These are phyloP conservation scores for Spatula versicolor DNA, from an alignment of 2,797 vertebrate species.

Conservation along the genomic window DNA sequence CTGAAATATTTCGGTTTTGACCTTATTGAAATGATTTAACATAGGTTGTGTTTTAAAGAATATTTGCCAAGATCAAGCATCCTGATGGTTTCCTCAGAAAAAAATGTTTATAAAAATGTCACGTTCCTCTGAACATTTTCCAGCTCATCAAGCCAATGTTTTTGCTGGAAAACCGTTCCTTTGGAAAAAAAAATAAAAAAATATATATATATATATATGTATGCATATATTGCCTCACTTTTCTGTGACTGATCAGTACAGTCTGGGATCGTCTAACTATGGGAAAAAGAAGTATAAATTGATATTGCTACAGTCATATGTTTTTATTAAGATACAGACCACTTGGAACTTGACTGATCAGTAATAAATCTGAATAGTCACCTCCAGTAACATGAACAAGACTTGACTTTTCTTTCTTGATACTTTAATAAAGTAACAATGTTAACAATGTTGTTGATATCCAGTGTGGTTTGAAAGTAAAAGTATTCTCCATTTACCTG, in stretches of 20 bases:
- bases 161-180: not conserved
- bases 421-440: not conserved
- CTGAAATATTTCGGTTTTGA: not conserved
- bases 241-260: not conserved
- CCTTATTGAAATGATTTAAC: not conserved
- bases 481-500: not conserved
- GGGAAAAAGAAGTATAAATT: not conserved
- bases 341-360: not conserved
- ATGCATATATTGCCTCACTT: not conserved
- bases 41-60: not conserved
- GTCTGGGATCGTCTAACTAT: not conserved
- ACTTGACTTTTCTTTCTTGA: not conserved
- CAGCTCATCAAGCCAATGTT: not conserved
- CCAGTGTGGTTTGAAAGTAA: not conserved
- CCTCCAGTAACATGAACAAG: not conserved
- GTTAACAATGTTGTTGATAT: not conserved
- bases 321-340: not conserved
- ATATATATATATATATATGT: too few relatives aligned
- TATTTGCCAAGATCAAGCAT: not conserved
- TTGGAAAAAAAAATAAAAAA: not conserved
- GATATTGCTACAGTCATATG: not conserved
- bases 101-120: not conserved
- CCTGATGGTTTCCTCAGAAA: not conserved
- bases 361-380: not conserved
- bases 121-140: not conserved